Conservation (phyloP, 2,797 vertebrate genomes). For the Trachurus trachurus region DNA sequence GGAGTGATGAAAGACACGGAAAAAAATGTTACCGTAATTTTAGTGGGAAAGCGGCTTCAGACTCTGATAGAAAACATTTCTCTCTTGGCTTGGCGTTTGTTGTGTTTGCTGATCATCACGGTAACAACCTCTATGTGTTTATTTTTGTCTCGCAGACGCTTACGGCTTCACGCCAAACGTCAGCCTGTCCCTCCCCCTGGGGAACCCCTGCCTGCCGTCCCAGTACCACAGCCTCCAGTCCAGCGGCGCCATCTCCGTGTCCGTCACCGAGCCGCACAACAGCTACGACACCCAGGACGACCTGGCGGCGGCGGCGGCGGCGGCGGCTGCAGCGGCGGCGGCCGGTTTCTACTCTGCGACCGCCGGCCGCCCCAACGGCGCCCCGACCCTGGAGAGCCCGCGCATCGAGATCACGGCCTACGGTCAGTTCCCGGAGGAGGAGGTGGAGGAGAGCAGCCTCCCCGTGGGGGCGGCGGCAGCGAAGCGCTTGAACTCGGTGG, state of each 20-base stretch:
- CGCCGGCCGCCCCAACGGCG: slow-evolving; percentile 87
- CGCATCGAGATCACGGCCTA: slow-evolving; percentile 98
- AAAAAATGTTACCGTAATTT: too few species aligned
- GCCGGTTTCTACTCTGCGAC: slow-evolving; percentile 87
- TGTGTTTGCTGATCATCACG: slow-evolving; percentile 65
- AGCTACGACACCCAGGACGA: slow-evolving; percentile 88
- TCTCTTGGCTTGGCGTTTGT: slow-evolving; percentile 51
- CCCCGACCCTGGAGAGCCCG: slow-evolving; percentile 93
- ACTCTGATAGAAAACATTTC: background rate
- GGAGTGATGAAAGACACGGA: too few species aligned
- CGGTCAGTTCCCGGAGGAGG: slow-evolving; percentile 91
- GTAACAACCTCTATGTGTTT: slow-evolving; percentile 51
- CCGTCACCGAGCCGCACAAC: slow-evolving; percentile 83
- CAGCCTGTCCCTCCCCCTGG: slow-evolving; percentile 89
- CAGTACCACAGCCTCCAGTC: slow-evolving; percentile 93
- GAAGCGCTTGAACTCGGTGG: slow-evolving; percentile 90
- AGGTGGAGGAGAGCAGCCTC: slow-evolving; percentile 86
- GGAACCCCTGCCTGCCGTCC: slow-evolving; percentile 88
- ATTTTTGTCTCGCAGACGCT: slow-evolving; percentile 88
- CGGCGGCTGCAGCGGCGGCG: too few species aligned
- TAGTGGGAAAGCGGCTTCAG: too few species aligned
- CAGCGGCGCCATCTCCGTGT: slow-evolving; percentile 88
- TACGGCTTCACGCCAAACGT: slow-evolving; percentile 91
- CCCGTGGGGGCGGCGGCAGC: slow-evolving; percentile 68
- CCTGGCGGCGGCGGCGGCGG: slow-evolving; percentile 70